These are phyloP conservation scores for Drosophila flavopinicola DNA, from an alignment of 2,888 invertebrate genomes.

Conservation along the genomic window DNA sequence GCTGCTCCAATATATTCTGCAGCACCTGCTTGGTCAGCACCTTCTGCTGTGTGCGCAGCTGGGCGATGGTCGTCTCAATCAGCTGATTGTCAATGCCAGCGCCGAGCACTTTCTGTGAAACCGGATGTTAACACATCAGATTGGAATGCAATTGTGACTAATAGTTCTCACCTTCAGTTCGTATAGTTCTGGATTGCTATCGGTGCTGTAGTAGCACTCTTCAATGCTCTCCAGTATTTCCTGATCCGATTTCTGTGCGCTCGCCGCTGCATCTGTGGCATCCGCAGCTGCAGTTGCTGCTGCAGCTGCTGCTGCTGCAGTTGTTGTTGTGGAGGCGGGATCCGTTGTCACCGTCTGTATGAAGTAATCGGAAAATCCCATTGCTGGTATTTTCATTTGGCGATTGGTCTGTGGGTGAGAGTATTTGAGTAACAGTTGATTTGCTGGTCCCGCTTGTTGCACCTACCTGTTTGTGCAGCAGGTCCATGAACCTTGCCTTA, in stretches of 20 bases:
- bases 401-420: constrained; percentile 73
- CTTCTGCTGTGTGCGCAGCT: constrained; percentile 83
- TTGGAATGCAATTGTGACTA: background rate
- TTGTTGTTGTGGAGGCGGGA: constrained; percentile 28
- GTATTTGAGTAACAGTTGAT: background rate
- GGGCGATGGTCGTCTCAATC: constrained; percentile 81
- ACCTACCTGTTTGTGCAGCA: constrained; percentile 84
- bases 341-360: constrained; percentile 83
- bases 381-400: constrained; percentile 84
- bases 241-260: constrained; percentile 82
- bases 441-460: background rate
- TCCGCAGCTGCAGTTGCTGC: constrained; percentile 57
- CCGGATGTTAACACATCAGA: background rate
- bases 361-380: constrained; percentile 85
- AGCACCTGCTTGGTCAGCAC: constrained; percentile 97
- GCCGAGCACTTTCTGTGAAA: constrained; percentile 79
- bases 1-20: constrained; percentile 95
- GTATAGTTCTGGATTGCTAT: constrained; percentile 81
- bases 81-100: constrained; percentile 80
- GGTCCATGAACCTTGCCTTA: constrained; percentile 83
- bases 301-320: constrained; percentile 14
- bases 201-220: constrained; percentile 81
- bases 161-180: constrained; percentile 80
- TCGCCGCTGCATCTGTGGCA: constrained; percentile 29
- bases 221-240: constrained; percentile 84